These are phyloP conservation scores for Tinea pellionella DNA, from an alignment of 2,888 invertebrate genomes.

Conservation along the genomic window DNA sequence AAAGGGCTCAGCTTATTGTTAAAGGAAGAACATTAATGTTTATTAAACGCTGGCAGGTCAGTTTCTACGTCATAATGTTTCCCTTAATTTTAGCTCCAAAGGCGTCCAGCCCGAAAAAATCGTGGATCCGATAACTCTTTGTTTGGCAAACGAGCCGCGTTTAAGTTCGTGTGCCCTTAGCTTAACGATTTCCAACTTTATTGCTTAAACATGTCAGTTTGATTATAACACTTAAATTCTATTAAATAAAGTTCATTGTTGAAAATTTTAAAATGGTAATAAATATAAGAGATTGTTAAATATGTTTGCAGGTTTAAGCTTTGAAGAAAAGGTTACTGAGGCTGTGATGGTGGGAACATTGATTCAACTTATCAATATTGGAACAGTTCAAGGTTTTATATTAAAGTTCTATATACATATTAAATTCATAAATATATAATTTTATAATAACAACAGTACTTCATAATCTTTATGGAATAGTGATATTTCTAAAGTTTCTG, in stretches of 20 bases:
- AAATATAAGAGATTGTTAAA: constrained; percentile 39
- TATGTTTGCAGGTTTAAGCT: constrained; percentile 36
- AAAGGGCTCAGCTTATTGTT: constrained; percentile 12
- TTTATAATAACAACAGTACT: too few species aligned
- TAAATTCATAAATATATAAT: too few species aligned
- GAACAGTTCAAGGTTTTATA: constrained; percentile 24
- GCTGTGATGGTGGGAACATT: constrained; percentile 43
- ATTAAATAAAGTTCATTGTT: not conserved
- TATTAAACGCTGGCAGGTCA: constrained; percentile 31
- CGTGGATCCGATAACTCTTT: constrained; percentile 50
- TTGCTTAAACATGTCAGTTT: constrained; percentile 12
- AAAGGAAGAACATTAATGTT: constrained; percentile 13
- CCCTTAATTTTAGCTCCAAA: constrained; percentile 37
- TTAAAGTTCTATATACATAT: too few species aligned
- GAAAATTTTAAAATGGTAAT: constrained; percentile 19
- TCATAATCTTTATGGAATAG: too few species aligned
- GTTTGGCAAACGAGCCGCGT: constrained; percentile 27
- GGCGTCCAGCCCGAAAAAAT: constrained; percentile 34
- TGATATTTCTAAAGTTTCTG: too few species aligned
- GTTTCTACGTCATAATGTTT: constrained; percentile 32
- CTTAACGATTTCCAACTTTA: constrained; percentile 41
- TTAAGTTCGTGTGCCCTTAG: constrained; percentile 28
- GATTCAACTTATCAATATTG: constrained; percentile 48
- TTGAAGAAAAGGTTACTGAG: constrained; percentile 38
- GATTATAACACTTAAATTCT: not conserved